phyloP scores from a whole-genome alignment of 2,797 vertebrate genomes.

The Lemur catta region DNA sequence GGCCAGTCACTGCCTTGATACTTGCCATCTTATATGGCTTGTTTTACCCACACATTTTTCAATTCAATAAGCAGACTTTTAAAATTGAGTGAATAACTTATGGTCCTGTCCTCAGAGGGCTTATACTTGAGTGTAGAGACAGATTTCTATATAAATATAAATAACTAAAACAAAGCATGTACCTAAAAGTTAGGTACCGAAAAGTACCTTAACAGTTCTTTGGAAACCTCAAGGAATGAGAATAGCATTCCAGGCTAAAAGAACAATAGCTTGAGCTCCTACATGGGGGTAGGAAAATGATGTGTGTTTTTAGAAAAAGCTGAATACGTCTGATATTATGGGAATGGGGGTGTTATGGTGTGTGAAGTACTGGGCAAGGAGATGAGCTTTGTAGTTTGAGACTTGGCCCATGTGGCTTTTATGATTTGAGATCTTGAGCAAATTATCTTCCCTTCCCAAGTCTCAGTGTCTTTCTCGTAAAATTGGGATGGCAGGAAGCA shows the following conservation, averaged over 20 bases:
- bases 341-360: not conserved
- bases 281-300: not conserved
- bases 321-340: not conserved
- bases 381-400: not conserved
- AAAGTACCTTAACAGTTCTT: not conserved
- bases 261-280: conserved; percentile 15
- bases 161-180: not conserved
- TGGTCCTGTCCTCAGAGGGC: not conserved
- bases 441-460: not conserved
- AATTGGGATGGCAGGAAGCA: conserved; percentile 8
- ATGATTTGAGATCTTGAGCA: conserved; percentile 19
- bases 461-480: conserved; percentile 43
- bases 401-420: not conserved
- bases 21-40: not conserved
- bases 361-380: not conserved
- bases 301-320: not conserved
- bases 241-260: not conserved
- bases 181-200: not conserved
- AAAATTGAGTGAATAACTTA: not conserved
- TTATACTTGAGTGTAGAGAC: conserved; percentile 9
- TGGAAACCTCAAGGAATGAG: not conserved
- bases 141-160: conserved; percentile 20
- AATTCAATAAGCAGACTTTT: conserved; percentile 38
- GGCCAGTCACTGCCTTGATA: not conserved
- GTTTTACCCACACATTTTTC: not conserved